Evolutionary conservation across 2,113 vertebrate species (phyloP), one percentile per base, ranked within the genome.

Genomic region (Gallinago jamesoni): DNA sequence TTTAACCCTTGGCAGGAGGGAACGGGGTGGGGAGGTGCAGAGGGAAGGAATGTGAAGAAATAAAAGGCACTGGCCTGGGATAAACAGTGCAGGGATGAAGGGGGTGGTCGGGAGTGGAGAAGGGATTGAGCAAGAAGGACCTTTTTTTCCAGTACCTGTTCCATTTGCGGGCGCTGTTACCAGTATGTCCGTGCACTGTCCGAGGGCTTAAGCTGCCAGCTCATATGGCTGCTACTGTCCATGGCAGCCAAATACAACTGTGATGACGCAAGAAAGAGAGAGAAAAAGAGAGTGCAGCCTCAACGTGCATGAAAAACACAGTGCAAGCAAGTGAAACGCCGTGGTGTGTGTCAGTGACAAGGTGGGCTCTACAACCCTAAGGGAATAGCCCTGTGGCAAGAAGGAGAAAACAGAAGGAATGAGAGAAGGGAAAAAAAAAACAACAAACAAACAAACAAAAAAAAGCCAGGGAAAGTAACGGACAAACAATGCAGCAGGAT

Each of bases 121-220:
- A 94, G 74, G 90, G 95, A 92, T 96, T 94, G 95, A 97, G 97
- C 97, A 92, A 90, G 93, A 66, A 97, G 98, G 96, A 97, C 97
- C 97, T 97, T 97, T 85, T 39, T 84, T 98, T 98, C 97, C 96
- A 98, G 98, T 99, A 99, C 98, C 99, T 99, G 98, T 98, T 98
- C 97, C 97, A 97, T 97, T 96, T 97, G 98, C 96, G 97, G 98
- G 97, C 87, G 98, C 89, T 90, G 98, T 98, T 99, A 99, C 98
- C 99, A 99, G 98, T 98, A 99, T 86, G 98, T 99, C 98, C 99
- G 98, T 97, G 98, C 98, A 98, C 98, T 99, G 98, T 98, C 98
- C 98, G 98, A 98, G 98, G 99, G 99, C 98, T 99, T 99, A 99
- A 99, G 98, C 98, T 99, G 99, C 99, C 99, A 99, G 98, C 98